These are phyloP conservation scores for Centruroides sculpturatus DNA, from an alignment of 1,140 invertebrate genomes.

Conservation along the genomic window DNA sequence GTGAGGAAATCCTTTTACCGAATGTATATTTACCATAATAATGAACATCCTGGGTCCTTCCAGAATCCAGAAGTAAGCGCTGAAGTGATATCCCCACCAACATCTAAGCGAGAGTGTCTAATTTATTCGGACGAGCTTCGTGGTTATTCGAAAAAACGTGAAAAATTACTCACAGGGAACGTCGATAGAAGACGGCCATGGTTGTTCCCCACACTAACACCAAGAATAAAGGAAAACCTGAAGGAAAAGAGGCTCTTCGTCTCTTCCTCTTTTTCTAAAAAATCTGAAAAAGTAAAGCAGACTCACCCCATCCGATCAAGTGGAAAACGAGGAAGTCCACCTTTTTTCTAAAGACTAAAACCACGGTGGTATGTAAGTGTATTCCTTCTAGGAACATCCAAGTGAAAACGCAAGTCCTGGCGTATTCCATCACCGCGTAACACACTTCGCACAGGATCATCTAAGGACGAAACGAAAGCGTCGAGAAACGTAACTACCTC, in stretches of 20 bases:
- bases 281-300: too few relatives aligned
- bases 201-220: slow-evolving; percentile 15
- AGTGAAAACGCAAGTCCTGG: slow-evolving; percentile 76
- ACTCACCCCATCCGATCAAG: slow-evolving; percentile 58
- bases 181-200: too few relatives aligned
- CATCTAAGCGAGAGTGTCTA: slow-evolving; percentile 37
- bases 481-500: too few relatives aligned
- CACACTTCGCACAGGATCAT: slow-evolving; percentile 58
- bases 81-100: slow-evolving; percentile 71
- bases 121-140: too few relatives aligned
- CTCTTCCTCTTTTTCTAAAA: too few relatives aligned
- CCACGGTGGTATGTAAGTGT: slow-evolving; percentile 74
- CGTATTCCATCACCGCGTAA: slow-evolving; percentile 68
- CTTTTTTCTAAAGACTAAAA: slow-evolving; percentile 50
- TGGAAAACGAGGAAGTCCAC: slow-evolving; percentile 54
- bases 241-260: too few relatives aligned
- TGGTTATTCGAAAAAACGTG: too few relatives aligned
- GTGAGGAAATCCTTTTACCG: too few relatives aligned
- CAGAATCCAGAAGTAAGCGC: slow-evolving; percentile 67
- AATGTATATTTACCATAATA: slow-evolving; percentile 43
- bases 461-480: slow-evolving; percentile 32
- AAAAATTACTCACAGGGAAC: too few relatives aligned
- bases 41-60: slow-evolving; percentile 63
- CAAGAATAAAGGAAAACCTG: too few relatives aligned
- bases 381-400: slow-evolving; percentile 91